A percentile compares a stretch with the other conserved stretches of the same genome.
Conservation (phyloP, 2,888 invertebrate genomes). For the Lasioglossum calceatum region DNA sequence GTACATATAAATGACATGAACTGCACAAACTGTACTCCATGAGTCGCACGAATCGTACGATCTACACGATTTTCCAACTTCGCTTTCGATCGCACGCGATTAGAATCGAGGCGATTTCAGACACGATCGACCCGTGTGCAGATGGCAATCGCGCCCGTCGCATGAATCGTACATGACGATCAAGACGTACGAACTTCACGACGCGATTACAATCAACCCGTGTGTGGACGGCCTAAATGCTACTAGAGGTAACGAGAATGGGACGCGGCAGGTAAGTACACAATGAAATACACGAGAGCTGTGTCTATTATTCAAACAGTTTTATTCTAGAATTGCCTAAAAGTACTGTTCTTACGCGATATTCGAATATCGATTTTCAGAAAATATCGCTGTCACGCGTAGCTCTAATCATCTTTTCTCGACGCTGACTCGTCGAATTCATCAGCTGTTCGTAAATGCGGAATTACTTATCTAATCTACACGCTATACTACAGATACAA, state of each 20-base stretch:
- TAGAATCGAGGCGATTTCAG: too few species aligned
- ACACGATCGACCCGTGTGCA: too few species aligned
- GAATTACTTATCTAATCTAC: conserved; percentile 15
- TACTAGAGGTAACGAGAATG: not conserved
- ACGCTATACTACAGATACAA: conserved; percentile 27
- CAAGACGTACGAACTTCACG: too few species aligned
- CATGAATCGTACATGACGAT: too few species aligned
- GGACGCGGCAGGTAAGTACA: not conserved
- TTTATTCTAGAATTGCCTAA: conserved; percentile 32
- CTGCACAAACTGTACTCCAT: too few species aligned
- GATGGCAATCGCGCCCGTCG: too few species aligned
- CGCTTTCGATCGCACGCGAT: too few species aligned
- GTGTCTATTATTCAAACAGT: conserved; percentile 13
- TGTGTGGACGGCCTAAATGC: too few species aligned
- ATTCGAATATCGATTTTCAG: conserved; percentile 2
- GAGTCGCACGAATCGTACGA: too few species aligned
- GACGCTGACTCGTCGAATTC: conserved; percentile 13
- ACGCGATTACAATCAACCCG: too few species aligned
- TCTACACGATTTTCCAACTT: too few species aligned
- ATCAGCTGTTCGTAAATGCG: conserved; percentile 10
- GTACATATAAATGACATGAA: too few species aligned
- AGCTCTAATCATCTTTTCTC: not conserved
- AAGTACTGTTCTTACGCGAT: conserved; percentile 1
- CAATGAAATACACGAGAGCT: not conserved
- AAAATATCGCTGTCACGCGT: not conserved